phyloP scores from a whole-genome alignment of 1,140 invertebrate genomes.

The Drosophila ficusphila region DNA sequence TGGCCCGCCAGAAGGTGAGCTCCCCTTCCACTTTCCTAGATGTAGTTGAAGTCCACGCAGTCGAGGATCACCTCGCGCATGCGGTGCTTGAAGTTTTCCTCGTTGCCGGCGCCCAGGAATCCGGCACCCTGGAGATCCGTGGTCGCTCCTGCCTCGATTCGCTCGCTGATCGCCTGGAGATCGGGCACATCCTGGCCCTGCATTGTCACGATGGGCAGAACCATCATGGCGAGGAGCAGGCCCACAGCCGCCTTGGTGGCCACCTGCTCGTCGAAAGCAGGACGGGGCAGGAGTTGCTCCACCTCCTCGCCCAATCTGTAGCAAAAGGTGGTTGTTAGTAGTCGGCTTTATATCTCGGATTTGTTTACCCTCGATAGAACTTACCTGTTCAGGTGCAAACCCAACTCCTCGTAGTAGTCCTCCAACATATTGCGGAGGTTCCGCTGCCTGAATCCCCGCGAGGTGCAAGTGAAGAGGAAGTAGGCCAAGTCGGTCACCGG shows the following conservation, averaged over 20 bases:
- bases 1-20: slow-evolving; percentile 18
- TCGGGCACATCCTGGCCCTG: slow-evolving; percentile 64
- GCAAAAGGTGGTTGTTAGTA: background rate
- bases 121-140: slow-evolving; percentile 55
- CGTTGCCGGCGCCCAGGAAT: slow-evolving; percentile 54
- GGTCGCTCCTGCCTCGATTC: slow-evolving; percentile 45
- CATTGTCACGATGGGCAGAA: slow-evolving; percentile 76
- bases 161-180: slow-evolving; percentile 52
- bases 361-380: background rate
- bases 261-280: slow-evolving; percentile 82
- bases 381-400: slow-evolving; percentile 65
- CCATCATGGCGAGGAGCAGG: slow-evolving; percentile 74
- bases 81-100: slow-evolving; percentile 43
- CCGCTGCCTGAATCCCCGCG: slow-evolving; percentile 83
- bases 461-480: slow-evolving; percentile 86
- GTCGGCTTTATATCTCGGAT: slow-evolving; percentile 22
- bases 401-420: slow-evolving; percentile 86
- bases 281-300: slow-evolving; percentile 84
- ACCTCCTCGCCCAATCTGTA: slow-evolving; percentile 82
- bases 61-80: slow-evolving; percentile 63
- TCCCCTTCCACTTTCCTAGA: slow-evolving; percentile 35
- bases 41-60: slow-evolving; percentile 55
- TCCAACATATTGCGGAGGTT: slow-evolving; percentile 85
- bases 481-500: slow-evolving; percentile 87
- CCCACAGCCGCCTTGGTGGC: slow-evolving; percentile 77